phyloP scores from a whole-genome alignment of 2,113 vertebrate genomes.

The Ancistrus triradiatus region DNA sequence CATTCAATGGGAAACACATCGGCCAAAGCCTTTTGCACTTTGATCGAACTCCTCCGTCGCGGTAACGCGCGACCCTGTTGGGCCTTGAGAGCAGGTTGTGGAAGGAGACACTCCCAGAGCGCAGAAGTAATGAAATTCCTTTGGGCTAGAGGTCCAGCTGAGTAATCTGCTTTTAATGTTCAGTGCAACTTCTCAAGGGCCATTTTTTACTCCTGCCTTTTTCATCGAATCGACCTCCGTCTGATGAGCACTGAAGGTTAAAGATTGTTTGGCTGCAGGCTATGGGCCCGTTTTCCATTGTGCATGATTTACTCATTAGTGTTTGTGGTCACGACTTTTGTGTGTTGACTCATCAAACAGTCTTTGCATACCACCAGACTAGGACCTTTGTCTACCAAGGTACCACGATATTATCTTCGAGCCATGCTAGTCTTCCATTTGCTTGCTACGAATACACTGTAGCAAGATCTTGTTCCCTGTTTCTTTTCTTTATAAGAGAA shows the following conservation, averaged over 20 bases:
- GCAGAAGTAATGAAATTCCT: constrained; percentile 61
- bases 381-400: background rate
- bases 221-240: constrained; percentile 9
- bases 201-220: constrained; percentile 26
- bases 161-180: constrained; percentile 54
- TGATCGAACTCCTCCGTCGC: constrained; percentile 5
- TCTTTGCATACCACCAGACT: background rate
- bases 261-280: constrained; percentile 46
- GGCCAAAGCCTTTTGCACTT: constrained; percentile 34
- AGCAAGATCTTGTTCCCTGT: background rate
- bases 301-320: constrained; percentile 31
- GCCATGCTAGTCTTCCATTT: constrained; percentile 17
- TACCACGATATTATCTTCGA: background rate
- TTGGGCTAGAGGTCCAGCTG: constrained; percentile 19
- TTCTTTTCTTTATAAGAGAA: background rate
- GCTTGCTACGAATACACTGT: background rate
- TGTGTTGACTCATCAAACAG: constrained; percentile 21
- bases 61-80: background rate
- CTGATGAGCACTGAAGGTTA: constrained; percentile 54
- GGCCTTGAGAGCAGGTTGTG: background rate
- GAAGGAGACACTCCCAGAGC: constrained; percentile 37
- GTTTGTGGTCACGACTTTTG: constrained; percentile 6
- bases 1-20: background rate
- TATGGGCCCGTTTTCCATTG: constrained; percentile 37
- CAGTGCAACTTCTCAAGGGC: background rate